Base-by-base conservation (phyloP, 2,797 vertebrate genomes). In the Triplophysa yarkandensis region DNA sequence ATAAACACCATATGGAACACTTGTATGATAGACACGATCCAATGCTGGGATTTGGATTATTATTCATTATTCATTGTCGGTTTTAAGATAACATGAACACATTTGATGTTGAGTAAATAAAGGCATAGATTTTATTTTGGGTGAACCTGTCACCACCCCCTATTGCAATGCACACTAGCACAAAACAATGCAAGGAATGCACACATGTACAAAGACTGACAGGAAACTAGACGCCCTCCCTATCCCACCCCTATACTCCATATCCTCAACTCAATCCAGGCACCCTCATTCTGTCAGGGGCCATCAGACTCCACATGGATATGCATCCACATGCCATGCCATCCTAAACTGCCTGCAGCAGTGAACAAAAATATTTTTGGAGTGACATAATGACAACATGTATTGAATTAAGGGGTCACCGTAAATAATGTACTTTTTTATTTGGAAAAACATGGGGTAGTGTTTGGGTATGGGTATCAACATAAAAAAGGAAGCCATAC, bases 261-360 rank as follows among this genome's bases (percentile, higher is more conserved):
- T 46, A 19, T 14, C 13, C 11, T 30, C 16, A 52, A 28, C 61
- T 66, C 55, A 58, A 78, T 74, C 68, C 52, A 77, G 66, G 68
- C 82, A 91, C 86, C 89, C 89, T 88, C 84, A 91, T 88, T 91
- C 89, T 91, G 90, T 92, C 89, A 89, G 68, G 78, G 85, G 86
- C 80, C 83, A 89, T 92, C 89, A 90, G 84, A 80, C 73, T 81
- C 77, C 21, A 44, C 87, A 39, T 74, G 84, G 84, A 85, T 55
- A 76, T 4, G 30, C 71, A 36, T 84, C n/a, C n/a, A n/a, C 71
- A 80, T 19, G 21, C 79, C 69, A 81, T 70, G 36, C 13, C 34
- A 44, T 68, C 27, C 48, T 7, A 71, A 66, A 28, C 48, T 46
- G 68, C 27, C 48, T 64, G 66, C n/a, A 30, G 34, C n/a, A 2